Evolutionary conservation across 2,888 invertebrate species (phyloP).

Genomic region (Andrena hattorfiana): DNA sequence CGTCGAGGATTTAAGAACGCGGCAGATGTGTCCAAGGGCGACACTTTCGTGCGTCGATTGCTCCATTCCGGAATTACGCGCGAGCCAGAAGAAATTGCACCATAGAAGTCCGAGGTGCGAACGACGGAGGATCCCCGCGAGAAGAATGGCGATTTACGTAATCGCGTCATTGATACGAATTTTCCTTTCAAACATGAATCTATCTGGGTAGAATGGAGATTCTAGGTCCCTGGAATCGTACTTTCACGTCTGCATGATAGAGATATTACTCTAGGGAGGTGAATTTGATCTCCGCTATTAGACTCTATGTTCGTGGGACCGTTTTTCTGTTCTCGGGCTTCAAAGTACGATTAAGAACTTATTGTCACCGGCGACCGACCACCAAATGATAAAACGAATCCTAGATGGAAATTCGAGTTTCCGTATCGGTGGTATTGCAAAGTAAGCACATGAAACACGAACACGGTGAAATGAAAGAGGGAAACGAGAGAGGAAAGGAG

Average conservation of each 20-base stretch:
- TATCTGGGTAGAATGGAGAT: too few relatives aligned
- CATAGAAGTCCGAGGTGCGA: too few relatives aligned
- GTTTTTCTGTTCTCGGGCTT: too few relatives aligned
- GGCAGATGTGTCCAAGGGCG: conserved; percentile 44
- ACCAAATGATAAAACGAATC: conserved; percentile 6
- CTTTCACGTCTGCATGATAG: too few relatives aligned
- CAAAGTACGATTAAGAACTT: too few relatives aligned
- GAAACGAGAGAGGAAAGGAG: not conserved
- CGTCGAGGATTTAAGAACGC: conserved; percentile 45
- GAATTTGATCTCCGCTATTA: too few relatives aligned
- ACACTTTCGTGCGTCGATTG: conserved; percentile 31
- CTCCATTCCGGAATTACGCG: conserved; percentile 25
- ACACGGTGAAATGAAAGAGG: conserved; percentile 4
- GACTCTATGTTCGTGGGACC: too few relatives aligned
- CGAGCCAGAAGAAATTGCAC: conserved; percentile 17
- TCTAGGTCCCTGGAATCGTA: too few relatives aligned
- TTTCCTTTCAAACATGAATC: too few relatives aligned
- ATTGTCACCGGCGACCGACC: not conserved
- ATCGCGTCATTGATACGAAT: not conserved
- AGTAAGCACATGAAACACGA: conserved; percentile 10
- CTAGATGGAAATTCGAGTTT: conserved; percentile 29
- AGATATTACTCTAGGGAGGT: too few relatives aligned
- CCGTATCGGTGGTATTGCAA: not conserved
- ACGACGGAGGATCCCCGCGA: not conserved
- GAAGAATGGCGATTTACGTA: not conserved